A percentile compares a stretch with the other conserved stretches of the same genome.
These are phyloP conservation scores for Cichlasoma orientale DNA, from an alignment of 2,797 vertebrate genomes.

Conservation along the genomic window DNA sequence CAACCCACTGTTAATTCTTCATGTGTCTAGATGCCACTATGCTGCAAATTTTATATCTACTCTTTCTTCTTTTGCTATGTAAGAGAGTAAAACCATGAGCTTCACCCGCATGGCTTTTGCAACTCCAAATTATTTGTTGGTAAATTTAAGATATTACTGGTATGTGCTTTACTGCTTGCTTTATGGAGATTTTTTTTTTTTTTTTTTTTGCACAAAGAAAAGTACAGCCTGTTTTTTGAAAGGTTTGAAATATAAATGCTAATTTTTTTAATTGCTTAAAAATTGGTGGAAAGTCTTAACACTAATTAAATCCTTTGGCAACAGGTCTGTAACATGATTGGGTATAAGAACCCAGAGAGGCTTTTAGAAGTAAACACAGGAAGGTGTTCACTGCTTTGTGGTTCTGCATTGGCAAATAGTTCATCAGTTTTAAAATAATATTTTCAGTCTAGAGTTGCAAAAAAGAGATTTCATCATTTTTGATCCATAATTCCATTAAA, in stretches of 20 bases:
- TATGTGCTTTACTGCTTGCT: not conserved
- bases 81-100: not conserved
- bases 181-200: not conserved
- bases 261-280: not conserved
- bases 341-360: not conserved
- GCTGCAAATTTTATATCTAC: not conserved
- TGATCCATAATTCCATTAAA: not conserved
- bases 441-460: not conserved
- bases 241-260: not conserved
- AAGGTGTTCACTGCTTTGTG: fast-evolving
- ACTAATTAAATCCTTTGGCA: not conserved
- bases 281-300: not conserved
- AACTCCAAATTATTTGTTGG: not conserved
- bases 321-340: not conserved
- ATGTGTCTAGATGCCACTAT: not conserved
- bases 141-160: not conserved
- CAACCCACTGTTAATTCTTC: not conserved
- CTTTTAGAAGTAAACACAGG: not conserved
- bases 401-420: not conserved
- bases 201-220: not conserved
- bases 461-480: not conserved
- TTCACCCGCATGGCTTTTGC: not conserved
- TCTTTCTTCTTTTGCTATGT: not conserved
- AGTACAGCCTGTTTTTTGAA: not conserved
- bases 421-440: not conserved